Conservation (phyloP, 2,797 vertebrate species). For the Falco berigora region DNA sequence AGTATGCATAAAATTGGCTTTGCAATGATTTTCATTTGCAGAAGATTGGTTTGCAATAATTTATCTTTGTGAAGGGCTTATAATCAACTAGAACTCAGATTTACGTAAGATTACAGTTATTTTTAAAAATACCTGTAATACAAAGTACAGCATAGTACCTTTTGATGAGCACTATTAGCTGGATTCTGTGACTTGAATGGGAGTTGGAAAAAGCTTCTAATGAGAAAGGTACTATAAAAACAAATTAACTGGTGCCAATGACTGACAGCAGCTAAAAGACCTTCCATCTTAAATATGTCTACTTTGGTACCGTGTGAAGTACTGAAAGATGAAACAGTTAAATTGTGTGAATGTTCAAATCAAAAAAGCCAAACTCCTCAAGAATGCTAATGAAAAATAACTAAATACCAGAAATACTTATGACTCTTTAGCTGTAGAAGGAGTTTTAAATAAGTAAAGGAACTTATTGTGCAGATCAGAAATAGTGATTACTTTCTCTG, state of each 20-base stretch:
- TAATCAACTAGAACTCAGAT: slow-evolving; percentile 7
- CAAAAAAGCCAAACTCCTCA: background rate
- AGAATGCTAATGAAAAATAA: background rate
- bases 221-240: background rate
- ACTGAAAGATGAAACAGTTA: background rate
- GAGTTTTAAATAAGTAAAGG: background rate
- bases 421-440: background rate
- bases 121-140: background rate
- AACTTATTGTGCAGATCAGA: background rate
- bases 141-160: background rate
- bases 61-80: slow-evolving; percentile 3
- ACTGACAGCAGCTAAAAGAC: background rate
- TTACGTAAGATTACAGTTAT: background rate
- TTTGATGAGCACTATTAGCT: background rate
- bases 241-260: background rate
- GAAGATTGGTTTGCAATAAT: slow-evolving; percentile 22
- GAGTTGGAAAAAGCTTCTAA: background rate
- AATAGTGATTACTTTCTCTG: background rate
- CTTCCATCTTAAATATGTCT: background rate
- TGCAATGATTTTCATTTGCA: background rate
- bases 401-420: background rate
- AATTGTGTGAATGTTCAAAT: background rate
- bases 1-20: background rate
- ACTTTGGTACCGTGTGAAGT: background rate
- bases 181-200: background rate